Conservation (phyloP, 2,113 vertebrate genomes). For the Sphaerodactylus townsendi region DNA sequence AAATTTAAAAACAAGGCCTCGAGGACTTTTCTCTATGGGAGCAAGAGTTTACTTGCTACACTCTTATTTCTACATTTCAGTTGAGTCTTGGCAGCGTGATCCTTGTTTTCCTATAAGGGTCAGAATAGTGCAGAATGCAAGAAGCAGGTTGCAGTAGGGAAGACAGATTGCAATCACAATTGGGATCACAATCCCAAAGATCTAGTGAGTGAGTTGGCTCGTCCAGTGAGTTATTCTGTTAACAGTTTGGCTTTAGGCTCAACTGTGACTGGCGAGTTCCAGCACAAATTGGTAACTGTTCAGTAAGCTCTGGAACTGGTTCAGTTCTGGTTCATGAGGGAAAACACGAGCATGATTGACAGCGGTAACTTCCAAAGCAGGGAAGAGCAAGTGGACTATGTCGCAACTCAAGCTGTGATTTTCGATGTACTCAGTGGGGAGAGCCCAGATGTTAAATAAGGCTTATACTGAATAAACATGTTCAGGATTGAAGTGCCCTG, state of each 20-base stretch:
- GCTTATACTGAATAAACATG: background rate
- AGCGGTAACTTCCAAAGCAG: background rate
- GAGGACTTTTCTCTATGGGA: background rate
- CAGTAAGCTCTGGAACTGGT: background rate
- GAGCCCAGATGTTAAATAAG: background rate
- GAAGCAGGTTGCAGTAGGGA: background rate
- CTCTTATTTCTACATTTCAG: background rate
- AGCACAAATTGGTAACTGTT: rapidly evolving
- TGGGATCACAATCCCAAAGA: background rate
- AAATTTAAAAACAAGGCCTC: background rate
- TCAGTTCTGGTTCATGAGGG: background rate
- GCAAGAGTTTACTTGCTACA: background rate
- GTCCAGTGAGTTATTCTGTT: too few relatives aligned
- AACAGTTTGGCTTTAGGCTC: background rate
- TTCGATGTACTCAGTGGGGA: too few relatives aligned
- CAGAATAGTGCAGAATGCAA: background rate
- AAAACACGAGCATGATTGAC: background rate
- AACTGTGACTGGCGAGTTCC: background rate
- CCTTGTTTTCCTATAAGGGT: background rate
- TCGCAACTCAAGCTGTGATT: background rate
- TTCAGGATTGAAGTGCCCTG: background rate
- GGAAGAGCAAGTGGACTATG: background rate
- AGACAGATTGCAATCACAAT: background rate
- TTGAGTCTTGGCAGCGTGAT: background rate
- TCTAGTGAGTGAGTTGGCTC: background rate